phyloP scores from a whole-genome alignment of 2,888 invertebrate genomes.

The Athalia rosae region DNA sequence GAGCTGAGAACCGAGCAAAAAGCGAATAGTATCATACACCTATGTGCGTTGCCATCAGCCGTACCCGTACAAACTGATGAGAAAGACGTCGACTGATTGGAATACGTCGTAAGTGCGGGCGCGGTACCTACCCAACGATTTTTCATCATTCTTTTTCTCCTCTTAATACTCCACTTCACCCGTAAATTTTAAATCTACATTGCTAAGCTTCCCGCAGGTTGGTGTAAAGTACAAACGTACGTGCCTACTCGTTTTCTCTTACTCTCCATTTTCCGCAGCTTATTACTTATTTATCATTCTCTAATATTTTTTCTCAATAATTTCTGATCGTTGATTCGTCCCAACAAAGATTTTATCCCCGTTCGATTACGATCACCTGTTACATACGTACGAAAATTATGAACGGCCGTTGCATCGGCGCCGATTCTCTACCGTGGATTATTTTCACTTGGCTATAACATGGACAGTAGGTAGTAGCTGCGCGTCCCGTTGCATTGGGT shows the following conservation, averaged over 20 bases:
- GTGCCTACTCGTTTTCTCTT: too few species aligned
- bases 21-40: conserved; percentile 21
- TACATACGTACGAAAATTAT: too few species aligned
- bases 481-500: too few species aligned
- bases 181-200: background rate
- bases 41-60: background rate
- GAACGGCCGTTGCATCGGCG: too few species aligned
- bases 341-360: background rate
- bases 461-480: too few species aligned
- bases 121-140: background rate
- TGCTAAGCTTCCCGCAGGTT: too few species aligned
- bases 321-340: background rate
- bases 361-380: background rate
- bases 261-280: background rate
- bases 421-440: too few species aligned
- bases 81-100: background rate
- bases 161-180: background rate
- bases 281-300: background rate
- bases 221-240: too few species aligned
- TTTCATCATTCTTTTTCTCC: background rate
- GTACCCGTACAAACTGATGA: background rate
- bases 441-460: too few species aligned
- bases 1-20: conserved; percentile 27
- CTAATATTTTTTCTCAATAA: background rate
- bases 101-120: background rate